phyloP scores from a whole-genome alignment of 2,888 invertebrate species.

The Prosopocoilus inquinatus region DNA sequence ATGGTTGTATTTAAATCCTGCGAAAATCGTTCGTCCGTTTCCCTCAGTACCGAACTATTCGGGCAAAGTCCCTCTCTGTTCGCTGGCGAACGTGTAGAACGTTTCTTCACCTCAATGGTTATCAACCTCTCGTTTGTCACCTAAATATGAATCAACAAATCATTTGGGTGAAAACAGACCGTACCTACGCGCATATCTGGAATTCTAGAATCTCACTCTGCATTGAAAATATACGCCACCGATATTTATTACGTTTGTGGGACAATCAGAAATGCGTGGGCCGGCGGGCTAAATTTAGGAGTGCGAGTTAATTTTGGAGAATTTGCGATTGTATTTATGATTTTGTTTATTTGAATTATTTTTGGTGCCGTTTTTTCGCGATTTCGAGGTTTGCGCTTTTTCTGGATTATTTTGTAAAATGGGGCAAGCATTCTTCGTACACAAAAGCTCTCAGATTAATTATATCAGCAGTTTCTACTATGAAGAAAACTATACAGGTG shows the following conservation, averaged over 20 bases:
- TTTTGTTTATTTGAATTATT: constrained; percentile 17
- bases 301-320: constrained; percentile 14
- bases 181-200: constrained; percentile 31
- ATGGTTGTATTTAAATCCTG: constrained; percentile 1
- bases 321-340: constrained; percentile 16
- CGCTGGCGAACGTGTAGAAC: constrained; percentile 7
- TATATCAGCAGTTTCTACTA: too few species aligned
- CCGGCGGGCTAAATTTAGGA: constrained; percentile 13
- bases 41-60: not conserved
- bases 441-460: too few species aligned
- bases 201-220: constrained; percentile 23
- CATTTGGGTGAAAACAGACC: constrained; percentile 25
- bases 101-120: constrained; percentile 19
- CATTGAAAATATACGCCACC: not conserved
- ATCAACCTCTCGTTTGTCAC: constrained; percentile 26
- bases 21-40: constrained; percentile 1
- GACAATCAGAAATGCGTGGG: constrained; percentile 19
- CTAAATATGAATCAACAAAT: constrained; percentile 27
- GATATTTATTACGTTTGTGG: constrained; percentile 11
- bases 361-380: not conserved
- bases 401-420: too few species aligned
- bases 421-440: too few species aligned
- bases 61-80: not conserved
- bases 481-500: too few species aligned
- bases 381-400: too few species aligned